Conservation (phyloP, 2,113 vertebrate species). For the Leucoraja erinaceus region DNA sequence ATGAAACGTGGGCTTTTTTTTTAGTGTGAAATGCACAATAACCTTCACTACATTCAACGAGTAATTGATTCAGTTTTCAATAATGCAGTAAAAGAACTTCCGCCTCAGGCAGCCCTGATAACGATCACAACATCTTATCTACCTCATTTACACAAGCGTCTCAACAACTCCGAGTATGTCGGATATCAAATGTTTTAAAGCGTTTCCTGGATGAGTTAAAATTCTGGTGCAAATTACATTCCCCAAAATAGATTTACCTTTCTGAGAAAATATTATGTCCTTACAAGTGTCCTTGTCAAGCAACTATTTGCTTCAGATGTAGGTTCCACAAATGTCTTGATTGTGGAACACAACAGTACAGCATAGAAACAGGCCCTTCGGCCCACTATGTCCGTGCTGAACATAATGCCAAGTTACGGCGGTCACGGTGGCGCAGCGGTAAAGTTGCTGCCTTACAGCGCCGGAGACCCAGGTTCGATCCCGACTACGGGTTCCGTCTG, state of each 20-base stretch:
- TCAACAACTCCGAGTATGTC: background rate
- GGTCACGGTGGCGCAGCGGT: too few species aligned
- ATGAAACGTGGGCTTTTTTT: background rate
- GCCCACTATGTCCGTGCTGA: too few species aligned
- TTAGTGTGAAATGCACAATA: background rate
- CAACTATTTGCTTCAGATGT: background rate
- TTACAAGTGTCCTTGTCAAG: background rate
- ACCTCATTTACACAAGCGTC: background rate
- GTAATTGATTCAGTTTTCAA: background rate
- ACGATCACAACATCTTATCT: background rate
- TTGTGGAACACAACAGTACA: background rate
- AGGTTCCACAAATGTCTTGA: background rate
- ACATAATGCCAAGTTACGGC: too few species aligned
- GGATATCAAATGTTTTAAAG: background rate
- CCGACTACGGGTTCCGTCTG: too few species aligned
- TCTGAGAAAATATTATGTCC: background rate
- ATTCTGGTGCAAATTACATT: background rate
- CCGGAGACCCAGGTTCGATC: too few species aligned
- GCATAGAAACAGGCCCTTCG: too few species aligned
- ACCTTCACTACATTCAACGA: background rate
- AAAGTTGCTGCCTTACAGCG: too few species aligned
- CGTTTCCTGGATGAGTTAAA: background rate
- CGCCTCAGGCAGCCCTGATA: background rate
- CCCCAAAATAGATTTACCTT: background rate
- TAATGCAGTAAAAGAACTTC: background rate